Base-by-base conservation (phyloP, 2,888 invertebrate genomes). In the Euzophera pinguis region DNA sequence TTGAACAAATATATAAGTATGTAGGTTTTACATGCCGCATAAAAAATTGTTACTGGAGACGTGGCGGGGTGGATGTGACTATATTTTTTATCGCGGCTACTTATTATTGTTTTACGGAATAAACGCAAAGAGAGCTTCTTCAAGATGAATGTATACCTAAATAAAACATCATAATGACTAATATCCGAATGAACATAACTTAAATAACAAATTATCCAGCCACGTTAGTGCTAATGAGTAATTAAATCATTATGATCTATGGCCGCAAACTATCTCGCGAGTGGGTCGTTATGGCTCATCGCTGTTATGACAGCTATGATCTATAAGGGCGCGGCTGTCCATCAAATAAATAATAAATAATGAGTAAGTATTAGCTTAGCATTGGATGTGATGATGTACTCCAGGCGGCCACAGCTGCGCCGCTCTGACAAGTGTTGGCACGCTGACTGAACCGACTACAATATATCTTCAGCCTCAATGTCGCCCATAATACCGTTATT, bases 401-500 rank as follows among this genome's bases (percentile, higher is more conserved):
- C 62, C 63, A 65, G 64, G 55, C 48, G 53, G 52, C 32, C 32
- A 47, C 78, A 77, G 63, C 75, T 81, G 80, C 58, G 64, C 61
- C 38, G 45, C 56, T 55, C 53, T 73, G 67, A 73, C 65, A 66
- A 65, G 67, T 58, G 65, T 69, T 59, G 57, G 56, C 62, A 55
- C 64, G 55, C 55, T 57, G 59, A 59, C 63, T 64, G 65, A 69
- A 69, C 62, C 68, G 63, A 65, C 61, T 58, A 66, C 67, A 63
- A 75, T 78, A 67, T 64, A 71, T 79, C 69, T 70, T 67, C 55
- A 51, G 60, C 52, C 61, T 65, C 78, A 78, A 76, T 79, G 77
- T 75, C 76, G 71, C 62, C 63, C 63, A 54, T 60, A 57, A 67
- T 53, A 59, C 58, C 61, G 62, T 55, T n/a, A 35, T 55, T 64